Percentiles rank a stretch among this genome's conserved stretches.
These are phyloP conservation scores for Mola mola DNA, from an alignment of 2,113 vertebrate species.

Conservation along the genomic window DNA sequence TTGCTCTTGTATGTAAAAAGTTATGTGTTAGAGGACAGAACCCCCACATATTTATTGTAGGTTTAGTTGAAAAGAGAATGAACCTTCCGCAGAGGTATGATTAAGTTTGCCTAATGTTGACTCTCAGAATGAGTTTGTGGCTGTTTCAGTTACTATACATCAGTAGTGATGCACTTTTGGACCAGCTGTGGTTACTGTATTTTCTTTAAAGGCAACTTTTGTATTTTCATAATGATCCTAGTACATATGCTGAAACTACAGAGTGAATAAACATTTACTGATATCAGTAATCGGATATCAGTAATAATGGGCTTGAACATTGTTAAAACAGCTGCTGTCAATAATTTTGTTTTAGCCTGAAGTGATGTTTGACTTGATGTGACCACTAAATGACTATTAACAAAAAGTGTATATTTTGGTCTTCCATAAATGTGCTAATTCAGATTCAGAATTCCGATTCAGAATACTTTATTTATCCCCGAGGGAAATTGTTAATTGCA, in stretches of 20 bases:
- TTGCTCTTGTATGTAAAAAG: conserved; percentile 25
- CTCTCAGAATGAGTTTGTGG: conserved; percentile 9
- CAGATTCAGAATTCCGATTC: too few relatives aligned
- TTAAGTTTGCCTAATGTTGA: too few relatives aligned
- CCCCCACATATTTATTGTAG: conserved; percentile 45
- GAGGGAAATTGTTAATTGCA: too few relatives aligned
- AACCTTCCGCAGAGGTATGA: too few relatives aligned
- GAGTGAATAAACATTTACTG: neutral
- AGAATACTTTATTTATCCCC: too few relatives aligned
- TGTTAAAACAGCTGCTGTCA: too few relatives aligned
- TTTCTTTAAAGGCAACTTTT: conserved; percentile 59
- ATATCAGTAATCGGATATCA: too few relatives aligned
- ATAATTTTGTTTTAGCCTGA: too few relatives aligned
- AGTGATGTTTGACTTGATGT: conserved; percentile 12
- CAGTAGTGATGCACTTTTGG: conserved; percentile 61
- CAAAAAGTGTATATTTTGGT: conserved; percentile 65
- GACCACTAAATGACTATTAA: conserved; percentile 27
- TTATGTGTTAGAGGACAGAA: conserved; percentile 12
- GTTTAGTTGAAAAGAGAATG: too few relatives aligned
- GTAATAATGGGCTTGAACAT: too few relatives aligned
- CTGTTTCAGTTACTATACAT: too few relatives aligned
- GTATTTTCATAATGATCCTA: conserved; percentile 45
- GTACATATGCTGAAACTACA: conserved; percentile 17
- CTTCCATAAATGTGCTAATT: conserved; percentile 64
- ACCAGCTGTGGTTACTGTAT: conserved; percentile 68